These are phyloP conservation scores for Pimephales promelas DNA, from an alignment of 2,113 vertebrate genomes.

Conservation along the genomic window DNA sequence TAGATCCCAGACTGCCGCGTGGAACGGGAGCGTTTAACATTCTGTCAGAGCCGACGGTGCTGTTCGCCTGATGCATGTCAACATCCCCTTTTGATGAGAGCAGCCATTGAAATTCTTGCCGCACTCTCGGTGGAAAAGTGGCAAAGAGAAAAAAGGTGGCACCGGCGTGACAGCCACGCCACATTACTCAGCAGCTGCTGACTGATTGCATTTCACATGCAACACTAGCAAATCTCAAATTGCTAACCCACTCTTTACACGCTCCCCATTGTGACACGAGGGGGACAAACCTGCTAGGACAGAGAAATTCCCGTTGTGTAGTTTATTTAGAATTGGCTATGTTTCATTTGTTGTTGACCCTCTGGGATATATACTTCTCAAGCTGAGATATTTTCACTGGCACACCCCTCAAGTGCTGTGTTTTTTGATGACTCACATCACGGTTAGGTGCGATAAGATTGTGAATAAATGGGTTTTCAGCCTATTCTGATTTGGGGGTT, in stretches of 20 bases:
- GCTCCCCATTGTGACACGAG: slow-evolving; percentile 38
- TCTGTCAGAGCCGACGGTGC: slow-evolving; percentile 49
- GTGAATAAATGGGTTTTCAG: background rate
- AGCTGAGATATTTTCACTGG: background rate
- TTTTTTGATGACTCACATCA: background rate
- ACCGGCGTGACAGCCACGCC: slow-evolving; percentile 57
- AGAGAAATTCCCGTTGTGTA: background rate
- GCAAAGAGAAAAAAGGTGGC: slow-evolving; percentile 27
- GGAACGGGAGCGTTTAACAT: slow-evolving; percentile 21
- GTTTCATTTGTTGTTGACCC: slow-evolving; percentile 32
- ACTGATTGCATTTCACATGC: slow-evolving; percentile 67
- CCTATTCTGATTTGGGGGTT: background rate
- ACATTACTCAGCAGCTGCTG: slow-evolving; percentile 64
- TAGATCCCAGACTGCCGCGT: slow-evolving; percentile 20
- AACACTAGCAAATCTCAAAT: slow-evolving; percentile 59
- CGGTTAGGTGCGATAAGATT: slow-evolving; percentile 1
- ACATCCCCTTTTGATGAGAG: slow-evolving; percentile 57
- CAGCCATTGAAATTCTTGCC: slow-evolving; percentile 60
- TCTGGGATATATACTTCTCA: slow-evolving; percentile 17
- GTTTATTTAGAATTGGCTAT: slow-evolving; percentile 25
- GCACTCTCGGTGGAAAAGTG: slow-evolving; percentile 50
- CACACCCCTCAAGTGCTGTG: background rate
- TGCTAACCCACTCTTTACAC: slow-evolving; percentile 61
- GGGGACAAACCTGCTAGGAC: slow-evolving; percentile 19
- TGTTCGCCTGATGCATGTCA: slow-evolving; percentile 54